Evolutionary conservation across 2,113 vertebrate genomes (phyloP).

Genomic region (Nothocercus julius): DNA sequence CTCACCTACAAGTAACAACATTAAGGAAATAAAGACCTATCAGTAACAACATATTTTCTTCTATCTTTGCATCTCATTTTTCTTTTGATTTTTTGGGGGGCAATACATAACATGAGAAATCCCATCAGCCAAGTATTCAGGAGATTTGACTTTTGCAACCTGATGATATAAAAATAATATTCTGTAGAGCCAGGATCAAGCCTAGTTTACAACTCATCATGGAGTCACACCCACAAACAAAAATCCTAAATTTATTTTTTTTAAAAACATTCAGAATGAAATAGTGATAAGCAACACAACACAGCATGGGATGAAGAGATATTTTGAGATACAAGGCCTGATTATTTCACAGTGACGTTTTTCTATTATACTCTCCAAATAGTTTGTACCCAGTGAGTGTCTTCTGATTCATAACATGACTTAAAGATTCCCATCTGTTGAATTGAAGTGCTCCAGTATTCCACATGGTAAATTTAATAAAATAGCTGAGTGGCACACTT

Average conservation of each 20-base stretch:
- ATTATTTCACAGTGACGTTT: background rate
- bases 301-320: background rate
- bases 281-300: background rate
- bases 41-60: background rate
- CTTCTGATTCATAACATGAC: conserved; percentile 13
- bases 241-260: background rate
- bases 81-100: background rate
- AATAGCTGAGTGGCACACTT: conserved; percentile 24
- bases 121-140: too few relatives aligned
- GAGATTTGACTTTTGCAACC: background rate
- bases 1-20: background rate
- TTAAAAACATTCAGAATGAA: background rate
- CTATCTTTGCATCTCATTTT: background rate
- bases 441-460: background rate
- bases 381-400: background rate
- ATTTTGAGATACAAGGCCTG: background rate
- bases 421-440: conserved; percentile 44
- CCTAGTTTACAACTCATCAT: background rate
- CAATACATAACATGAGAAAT: accelerated
- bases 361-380: background rate
- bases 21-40: background rate
- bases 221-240: background rate
- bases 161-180: background rate
- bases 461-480: conserved; percentile 14
- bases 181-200: background rate